Evolutionary conservation across 2,797 vertebrate species (phyloP).

Genomic region (Allobates femoralis): DNA sequence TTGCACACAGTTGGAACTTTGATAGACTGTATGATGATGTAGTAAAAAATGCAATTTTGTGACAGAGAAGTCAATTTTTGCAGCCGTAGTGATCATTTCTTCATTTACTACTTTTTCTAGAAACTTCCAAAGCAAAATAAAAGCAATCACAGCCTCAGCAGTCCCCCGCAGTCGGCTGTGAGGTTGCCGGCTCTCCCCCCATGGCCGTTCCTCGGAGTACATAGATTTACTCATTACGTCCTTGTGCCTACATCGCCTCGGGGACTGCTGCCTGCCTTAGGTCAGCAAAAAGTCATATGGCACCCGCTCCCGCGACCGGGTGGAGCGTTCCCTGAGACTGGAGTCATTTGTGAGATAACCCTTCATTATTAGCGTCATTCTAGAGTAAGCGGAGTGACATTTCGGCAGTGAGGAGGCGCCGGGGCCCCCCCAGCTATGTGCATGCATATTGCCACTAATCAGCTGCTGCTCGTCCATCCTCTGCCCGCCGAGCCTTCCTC

Average conservation of each 20-base stretch:
- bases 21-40: no score
- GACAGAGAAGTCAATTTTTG: background rate
- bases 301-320: background rate
- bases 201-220: background rate
- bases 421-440: conserved; percentile 2
- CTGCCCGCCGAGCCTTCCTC: background rate
- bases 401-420: background rate
- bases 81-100: background rate
- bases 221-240: background rate
- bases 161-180: background rate
- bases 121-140: background rate
- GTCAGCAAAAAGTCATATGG: background rate
- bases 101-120: background rate
- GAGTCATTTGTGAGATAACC: background rate
- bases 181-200: background rate
- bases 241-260: background rate
- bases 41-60: no score
- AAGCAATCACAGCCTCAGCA: background rate
- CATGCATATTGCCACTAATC: conserved; percentile 26
- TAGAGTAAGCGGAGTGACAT: background rate
- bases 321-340: background rate
- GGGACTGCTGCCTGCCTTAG: background rate
- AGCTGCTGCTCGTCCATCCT: background rate
- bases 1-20: no score
- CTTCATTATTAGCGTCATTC: conserved; percentile 11